A percentile compares a stretch with the other conserved stretches of the same genome.
Conservation (phyloP, 2,113 vertebrate species). For the Oceanodroma tethys region DNA sequence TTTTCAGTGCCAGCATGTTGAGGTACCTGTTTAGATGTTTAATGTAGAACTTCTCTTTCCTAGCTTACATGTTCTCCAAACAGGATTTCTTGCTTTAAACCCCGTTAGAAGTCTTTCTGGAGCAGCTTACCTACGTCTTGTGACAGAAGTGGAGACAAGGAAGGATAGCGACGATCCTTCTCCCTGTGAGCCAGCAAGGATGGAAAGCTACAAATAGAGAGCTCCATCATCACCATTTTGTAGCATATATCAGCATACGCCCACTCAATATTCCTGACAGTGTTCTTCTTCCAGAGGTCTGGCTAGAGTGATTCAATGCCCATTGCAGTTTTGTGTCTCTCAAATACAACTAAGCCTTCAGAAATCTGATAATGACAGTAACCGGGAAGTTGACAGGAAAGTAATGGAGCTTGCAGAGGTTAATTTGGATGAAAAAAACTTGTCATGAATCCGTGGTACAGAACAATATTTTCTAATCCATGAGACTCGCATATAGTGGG, state of each 20-base stretch:
- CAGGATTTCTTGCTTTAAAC: background rate
- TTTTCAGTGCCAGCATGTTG: background rate
- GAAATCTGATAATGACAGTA: constrained; percentile 38
- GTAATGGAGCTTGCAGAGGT: constrained; percentile 34
- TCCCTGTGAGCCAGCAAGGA: background rate
- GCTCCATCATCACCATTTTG: background rate
- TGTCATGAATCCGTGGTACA: background rate
- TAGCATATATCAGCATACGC: background rate
- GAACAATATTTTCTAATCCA: constrained; percentile 48
- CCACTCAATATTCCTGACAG: background rate
- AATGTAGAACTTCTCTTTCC: background rate
- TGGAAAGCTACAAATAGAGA: background rate
- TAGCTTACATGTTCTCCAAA: background rate
- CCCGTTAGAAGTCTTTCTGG: background rate
- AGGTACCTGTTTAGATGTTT: background rate
- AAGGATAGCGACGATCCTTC: background rate
- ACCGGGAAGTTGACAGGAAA: constrained; percentile 19
- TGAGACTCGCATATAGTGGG: background rate
- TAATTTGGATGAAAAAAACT: constrained; percentile 48
- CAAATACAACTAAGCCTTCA: background rate
- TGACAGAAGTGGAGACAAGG: background rate
- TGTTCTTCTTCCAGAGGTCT: background rate
- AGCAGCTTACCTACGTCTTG: background rate
- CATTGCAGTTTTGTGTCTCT: background rate
- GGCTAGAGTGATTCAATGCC: background rate